These are phyloP conservation scores for Heliconius cydno DNA, from an alignment of 2,888 invertebrate genomes.

Conservation along the genomic window DNA sequence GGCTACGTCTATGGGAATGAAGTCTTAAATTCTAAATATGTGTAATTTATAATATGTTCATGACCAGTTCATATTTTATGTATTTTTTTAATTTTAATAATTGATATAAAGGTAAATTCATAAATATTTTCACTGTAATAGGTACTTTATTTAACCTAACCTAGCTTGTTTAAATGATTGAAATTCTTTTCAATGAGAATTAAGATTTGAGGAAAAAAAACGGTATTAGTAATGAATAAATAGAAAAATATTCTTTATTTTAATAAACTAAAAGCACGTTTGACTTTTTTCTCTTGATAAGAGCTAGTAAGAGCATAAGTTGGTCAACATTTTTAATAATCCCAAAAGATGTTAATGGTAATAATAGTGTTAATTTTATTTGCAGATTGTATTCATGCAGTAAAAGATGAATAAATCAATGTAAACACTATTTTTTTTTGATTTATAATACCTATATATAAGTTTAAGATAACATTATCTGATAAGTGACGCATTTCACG, in stretches of 20 bases:
- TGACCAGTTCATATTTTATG: not conserved
- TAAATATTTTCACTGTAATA: not conserved
- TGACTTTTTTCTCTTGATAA: no score
- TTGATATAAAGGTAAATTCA: not conserved
- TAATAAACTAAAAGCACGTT: no score
- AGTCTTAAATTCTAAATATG: constrained; percentile 16
- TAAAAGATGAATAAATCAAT: not conserved
- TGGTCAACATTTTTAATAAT: not conserved
- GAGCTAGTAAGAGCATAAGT: no score
- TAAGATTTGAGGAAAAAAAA: no score
- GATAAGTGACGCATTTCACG: not conserved
- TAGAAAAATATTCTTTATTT: no score
- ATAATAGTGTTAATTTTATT: not conserved
- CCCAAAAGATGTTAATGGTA: not conserved
- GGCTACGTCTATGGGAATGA: constrained; percentile 49
- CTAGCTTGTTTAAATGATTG: not conserved
- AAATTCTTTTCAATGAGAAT: no score
- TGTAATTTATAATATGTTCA: not conserved
- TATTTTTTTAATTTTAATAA: not conserved
- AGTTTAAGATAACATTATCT: not conserved
- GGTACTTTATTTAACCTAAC: not conserved
- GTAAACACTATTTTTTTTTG: not conserved
- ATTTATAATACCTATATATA: not conserved
- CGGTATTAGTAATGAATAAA: no score
- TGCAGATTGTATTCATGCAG: not conserved